phyloP scores from a whole-genome alignment of 2,888 invertebrate species.

The Cartodere bifasciata region DNA sequence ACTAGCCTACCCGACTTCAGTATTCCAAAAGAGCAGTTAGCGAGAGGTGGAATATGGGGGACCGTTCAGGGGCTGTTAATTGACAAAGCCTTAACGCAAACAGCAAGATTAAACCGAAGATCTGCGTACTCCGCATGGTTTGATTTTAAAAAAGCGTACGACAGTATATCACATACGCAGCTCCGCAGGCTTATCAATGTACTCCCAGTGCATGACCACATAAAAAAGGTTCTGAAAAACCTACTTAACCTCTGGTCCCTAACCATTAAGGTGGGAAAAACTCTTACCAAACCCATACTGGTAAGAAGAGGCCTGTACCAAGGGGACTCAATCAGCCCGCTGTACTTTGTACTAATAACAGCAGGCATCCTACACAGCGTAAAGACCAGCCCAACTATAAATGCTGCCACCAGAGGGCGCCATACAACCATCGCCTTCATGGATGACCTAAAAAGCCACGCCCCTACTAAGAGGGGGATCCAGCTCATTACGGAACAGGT shows the following conservation, averaged over 20 bases:
- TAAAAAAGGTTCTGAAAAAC: slow-evolving; percentile 1
- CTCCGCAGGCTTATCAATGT: slow-evolving; percentile 11
- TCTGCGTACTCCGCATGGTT: slow-evolving; percentile 16
- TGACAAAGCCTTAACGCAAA: slow-evolving; percentile 15
- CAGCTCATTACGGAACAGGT: slow-evolving; percentile 7
- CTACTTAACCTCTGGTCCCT: not conserved
- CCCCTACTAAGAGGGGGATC: slow-evolving; percentile 6
- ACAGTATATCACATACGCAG: slow-evolving; percentile 11
- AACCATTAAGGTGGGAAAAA: not conserved
- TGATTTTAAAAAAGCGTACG: slow-evolving; percentile 12
- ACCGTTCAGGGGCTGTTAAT: slow-evolving; percentile 17
- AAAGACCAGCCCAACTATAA: slow-evolving; percentile 3
- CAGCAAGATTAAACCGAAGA: slow-evolving; percentile 11
- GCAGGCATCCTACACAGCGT: slow-evolving; percentile 11
- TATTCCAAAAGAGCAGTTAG: slow-evolving; percentile 15
- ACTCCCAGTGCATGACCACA: slow-evolving; percentile 10
- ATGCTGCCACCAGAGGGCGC: slow-evolving; percentile 1
- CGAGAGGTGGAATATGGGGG: slow-evolving; percentile 17
- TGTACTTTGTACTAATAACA: slow-evolving; percentile 14
- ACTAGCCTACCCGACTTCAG: slow-evolving; percentile 11
- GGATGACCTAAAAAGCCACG: slow-evolving; percentile 10
- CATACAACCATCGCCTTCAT: slow-evolving; percentile 8
- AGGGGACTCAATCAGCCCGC: slow-evolving; percentile 12
- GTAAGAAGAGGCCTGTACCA: slow-evolving; percentile 9
- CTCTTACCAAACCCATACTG: not conserved